Evolutionary conservation across 2,888 invertebrate species (phyloP), one percentile per base, ranked within the genome.

Genomic region (Rhaphigaster nebulosa): DNA sequence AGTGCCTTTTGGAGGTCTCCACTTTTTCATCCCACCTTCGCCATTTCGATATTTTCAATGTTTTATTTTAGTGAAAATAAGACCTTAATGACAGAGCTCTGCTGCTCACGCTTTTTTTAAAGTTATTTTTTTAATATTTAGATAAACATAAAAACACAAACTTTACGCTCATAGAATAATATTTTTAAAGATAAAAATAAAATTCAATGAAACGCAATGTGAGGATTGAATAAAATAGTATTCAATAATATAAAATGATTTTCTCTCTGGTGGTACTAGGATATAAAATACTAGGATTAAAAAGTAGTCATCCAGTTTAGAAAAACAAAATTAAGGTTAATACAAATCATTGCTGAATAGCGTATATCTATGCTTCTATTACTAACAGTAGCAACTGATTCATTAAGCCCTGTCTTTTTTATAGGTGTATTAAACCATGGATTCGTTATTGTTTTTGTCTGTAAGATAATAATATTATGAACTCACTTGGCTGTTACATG

Each of bases 401-500:
- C 23, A 76, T 29, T 34, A 18, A 5, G 1, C 4, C 54, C 3
- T 26, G 8, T 60, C 12, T n/a, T 26, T 65, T 65, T 65, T 65
- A 29, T 65, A 65, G 13, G 2, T 15, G 29, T 65, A 15, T 29
- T 65, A 15, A 15, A 29, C 29, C 18, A 29, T 29, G 29, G 10
- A 56, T 60, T 20, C n/a, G 3, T 26, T 10, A 65, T 29, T 65
- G 29, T 4, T 29, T 76, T 20, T 38, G 18, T 38, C 6, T 76
- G 29, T 18, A 12, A 1, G 20, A 34, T 70, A 34, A 34, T 70
- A 29, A 29, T 29, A 20, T n/a, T 29, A 76, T 38, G 70, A 12
- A 88, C 94, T 84, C 94, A 94, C 92, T 96, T 95, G 0, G 97
- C 96, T 90, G 97, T 96, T 2, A 96, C 95, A 93, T 99, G 98